Conservation (phyloP, 2,797 vertebrate species). For the Channallabes apus region DNA sequence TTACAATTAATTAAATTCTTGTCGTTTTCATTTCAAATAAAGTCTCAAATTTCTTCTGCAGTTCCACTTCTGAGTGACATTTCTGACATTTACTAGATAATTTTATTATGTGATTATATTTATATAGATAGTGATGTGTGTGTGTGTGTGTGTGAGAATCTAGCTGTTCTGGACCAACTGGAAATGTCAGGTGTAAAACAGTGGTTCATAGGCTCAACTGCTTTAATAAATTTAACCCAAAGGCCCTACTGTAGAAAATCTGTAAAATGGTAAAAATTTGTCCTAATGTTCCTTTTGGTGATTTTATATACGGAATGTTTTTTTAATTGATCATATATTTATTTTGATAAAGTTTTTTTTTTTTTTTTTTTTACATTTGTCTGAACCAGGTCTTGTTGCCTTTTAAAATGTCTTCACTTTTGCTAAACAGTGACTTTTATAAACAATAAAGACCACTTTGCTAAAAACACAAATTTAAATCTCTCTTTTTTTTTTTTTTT, state of each 20-base stretch:
- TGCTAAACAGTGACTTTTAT: neutral
- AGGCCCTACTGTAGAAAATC: neutral
- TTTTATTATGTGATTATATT: neutral
- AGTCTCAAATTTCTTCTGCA: neutral
- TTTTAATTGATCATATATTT: neutral
- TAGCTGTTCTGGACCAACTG: slow-evolving; percentile 6
- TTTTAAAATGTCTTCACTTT: neutral
- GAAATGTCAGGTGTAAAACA: neutral
- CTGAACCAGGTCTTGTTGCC: neutral
- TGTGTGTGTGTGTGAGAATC: neutral
- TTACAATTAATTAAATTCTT: neutral
- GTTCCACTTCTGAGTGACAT: neutral
- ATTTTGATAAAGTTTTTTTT: neutral
- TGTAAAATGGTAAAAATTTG: neutral
- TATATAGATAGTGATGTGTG: neutral
- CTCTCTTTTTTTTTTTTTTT: neutral
- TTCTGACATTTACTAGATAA: neutral
- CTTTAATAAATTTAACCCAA: neutral
- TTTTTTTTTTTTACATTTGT: too few species aligned
- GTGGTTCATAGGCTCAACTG: neutral
- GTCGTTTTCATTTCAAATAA: neutral
- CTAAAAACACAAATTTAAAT: neutral
- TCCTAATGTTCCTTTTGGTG: neutral
- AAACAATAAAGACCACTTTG: neutral
- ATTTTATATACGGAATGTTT: neutral